phyloP scores from a whole-genome alignment of 2,113 vertebrate species.

The Anser brachyrhynchus region DNA sequence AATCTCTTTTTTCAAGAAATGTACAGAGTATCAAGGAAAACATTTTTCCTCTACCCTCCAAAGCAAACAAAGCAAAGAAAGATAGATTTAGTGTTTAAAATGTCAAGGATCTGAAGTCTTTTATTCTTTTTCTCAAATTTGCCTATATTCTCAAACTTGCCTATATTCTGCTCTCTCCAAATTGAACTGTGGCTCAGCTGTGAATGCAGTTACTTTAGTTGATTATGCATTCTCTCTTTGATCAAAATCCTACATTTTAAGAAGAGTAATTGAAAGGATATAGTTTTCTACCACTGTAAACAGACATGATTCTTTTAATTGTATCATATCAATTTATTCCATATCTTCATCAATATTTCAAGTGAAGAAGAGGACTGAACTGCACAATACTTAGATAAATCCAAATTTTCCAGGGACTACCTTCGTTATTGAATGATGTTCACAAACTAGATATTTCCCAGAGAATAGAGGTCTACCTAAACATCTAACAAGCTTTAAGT shows the following conservation, averaged over 20 bases:
- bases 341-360: not conserved
- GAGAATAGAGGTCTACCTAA: not conserved
- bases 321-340: not conserved
- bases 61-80: not conserved
- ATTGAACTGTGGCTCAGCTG: not conserved
- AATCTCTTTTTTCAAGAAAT: not conserved
- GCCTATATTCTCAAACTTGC: not conserved
- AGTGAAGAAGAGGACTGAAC: not conserved
- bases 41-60: not conserved
- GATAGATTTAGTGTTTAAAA: not conserved
- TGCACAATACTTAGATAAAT: not conserved
- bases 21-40: not conserved
- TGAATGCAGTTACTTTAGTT: not conserved
- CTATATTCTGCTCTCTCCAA: not conserved
- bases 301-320: not conserved
- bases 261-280: not conserved
- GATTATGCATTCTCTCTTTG: not conserved
- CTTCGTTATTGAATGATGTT: not conserved
- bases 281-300: not conserved
- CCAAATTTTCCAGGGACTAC: not conserved
- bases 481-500: not conserved
- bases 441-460: not conserved
- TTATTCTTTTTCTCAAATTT: not conserved
- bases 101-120: not conserved
- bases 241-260: not conserved